phyloP scores from a whole-genome alignment of 92 coral and sea anemone species.

The Epizoanthus scotinus region DNA sequence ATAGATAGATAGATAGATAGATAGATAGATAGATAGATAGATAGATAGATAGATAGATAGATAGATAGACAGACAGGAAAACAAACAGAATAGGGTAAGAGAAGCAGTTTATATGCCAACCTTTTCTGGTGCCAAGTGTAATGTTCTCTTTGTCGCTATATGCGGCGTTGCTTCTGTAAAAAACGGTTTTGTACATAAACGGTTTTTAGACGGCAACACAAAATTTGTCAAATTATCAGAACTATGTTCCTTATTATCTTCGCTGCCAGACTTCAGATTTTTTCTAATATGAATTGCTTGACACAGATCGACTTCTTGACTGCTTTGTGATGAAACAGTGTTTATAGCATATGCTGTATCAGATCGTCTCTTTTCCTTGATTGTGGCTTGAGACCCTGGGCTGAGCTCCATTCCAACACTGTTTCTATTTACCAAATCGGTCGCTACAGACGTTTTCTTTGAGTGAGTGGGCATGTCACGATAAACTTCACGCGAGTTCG shows the following conservation, averaged over 20 bases:
- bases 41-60: too few relatives aligned
- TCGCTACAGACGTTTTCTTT: not conserved
- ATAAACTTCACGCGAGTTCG: not conserved
- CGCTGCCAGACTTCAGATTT: not conserved
- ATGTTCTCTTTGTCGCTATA: not conserved
- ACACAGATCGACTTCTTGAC: not conserved
- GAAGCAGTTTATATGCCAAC: not conserved
- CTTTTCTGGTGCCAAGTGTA: not conserved
- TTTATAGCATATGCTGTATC: not conserved
- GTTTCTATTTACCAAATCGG: not conserved
- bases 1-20: too few relatives aligned
- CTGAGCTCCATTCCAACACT: not conserved
- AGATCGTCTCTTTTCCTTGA: not conserved
- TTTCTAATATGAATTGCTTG: not conserved
- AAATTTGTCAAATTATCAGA: not conserved
- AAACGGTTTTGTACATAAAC: not conserved
- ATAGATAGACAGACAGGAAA: too few relatives aligned
- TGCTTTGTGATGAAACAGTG: not conserved
- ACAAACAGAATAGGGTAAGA: too few relatives aligned
- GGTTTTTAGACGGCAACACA: not conserved
- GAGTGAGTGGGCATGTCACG: not conserved
- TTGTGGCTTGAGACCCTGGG: not conserved
- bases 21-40: too few relatives aligned
- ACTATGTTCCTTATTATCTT: not conserved
- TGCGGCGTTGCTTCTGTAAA: not conserved